Evolutionary conservation across 2,113 vertebrate genomes (phyloP).

Genomic region (Hystrix brachyura): DNA sequence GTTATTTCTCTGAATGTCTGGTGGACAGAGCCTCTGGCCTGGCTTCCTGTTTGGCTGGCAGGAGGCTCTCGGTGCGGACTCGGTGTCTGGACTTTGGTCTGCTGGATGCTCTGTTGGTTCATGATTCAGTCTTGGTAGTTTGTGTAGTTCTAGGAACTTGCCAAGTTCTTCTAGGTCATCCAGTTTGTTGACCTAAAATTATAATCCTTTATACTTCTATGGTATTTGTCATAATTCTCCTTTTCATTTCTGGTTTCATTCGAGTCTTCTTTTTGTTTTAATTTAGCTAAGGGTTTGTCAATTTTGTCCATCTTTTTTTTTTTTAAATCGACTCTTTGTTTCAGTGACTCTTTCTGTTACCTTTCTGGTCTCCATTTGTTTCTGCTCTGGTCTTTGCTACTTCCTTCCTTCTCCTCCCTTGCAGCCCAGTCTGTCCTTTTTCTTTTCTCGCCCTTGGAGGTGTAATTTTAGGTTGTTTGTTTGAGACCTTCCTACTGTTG

Average conservation of each 20-base stretch:
- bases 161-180: neutral
- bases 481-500: neutral
- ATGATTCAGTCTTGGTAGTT: neutral
- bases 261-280: neutral
- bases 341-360: neutral
- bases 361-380: neutral
- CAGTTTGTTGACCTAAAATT: neutral
- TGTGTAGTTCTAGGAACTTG: neutral
- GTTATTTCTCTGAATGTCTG: too few relatives aligned
- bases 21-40: neutral
- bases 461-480: neutral
- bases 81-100: neutral
- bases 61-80: neutral
- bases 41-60: neutral
- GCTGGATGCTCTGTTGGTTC: neutral
- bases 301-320: neutral
- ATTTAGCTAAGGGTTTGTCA: neutral
- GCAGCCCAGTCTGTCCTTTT: neutral
- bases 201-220: neutral
- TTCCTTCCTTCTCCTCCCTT: neutral
- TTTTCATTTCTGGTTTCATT: neutral
- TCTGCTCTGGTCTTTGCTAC: neutral
- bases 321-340: neutral
- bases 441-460: neutral
- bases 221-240: too few relatives aligned